Percentiles rank a stretch among this genome's conserved stretches.
phyloP scores from a whole-genome alignment of 2,888 invertebrate genomes.

The Drosophila infuscata region DNA sequence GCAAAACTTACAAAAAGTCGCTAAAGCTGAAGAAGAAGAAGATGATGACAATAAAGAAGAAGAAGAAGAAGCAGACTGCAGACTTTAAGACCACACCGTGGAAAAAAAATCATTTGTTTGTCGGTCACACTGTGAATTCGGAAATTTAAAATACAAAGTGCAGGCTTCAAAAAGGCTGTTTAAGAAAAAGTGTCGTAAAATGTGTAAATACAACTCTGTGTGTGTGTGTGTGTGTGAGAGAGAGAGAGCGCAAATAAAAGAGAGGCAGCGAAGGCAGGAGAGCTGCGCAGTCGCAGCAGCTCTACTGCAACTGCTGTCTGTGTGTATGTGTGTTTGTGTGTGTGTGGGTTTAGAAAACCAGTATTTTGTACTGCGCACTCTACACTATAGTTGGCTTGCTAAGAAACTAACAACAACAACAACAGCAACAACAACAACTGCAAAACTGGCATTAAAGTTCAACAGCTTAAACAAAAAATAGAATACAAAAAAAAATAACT shows the following conservation, averaged over 20 bases:
- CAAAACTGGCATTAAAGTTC: conserved; percentile 68
- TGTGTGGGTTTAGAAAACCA: conserved; percentile 73
- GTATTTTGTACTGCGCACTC: conserved; percentile 61
- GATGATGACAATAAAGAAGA: background rate
- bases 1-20: conserved; percentile 19
- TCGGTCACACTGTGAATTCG: conserved; percentile 26
- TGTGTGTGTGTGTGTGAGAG: conserved; percentile 15
- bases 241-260: background rate
- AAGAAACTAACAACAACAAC: conserved; percentile 46
- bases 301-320: conserved; percentile 31
- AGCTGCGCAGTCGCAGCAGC: conserved; percentile 66
- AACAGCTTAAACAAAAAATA: conserved; percentile 45
- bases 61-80: background rate
- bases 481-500: conserved; percentile 7
- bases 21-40: background rate
- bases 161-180: conserved; percentile 22
- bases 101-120: conserved; percentile 9
- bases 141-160: conserved; percentile 27
- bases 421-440: conserved; percentile 13
- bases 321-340: conserved; percentile 29
- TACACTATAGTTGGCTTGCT: conserved; percentile 39
- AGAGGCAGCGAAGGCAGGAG: conserved; percentile 4
- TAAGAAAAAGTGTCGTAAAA: conserved; percentile 52
- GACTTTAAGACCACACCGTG: background rate
- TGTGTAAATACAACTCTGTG: conserved; percentile 25